Conservation (phyloP, 2,888 invertebrate species). For the Lasioglossum morio region DNA sequence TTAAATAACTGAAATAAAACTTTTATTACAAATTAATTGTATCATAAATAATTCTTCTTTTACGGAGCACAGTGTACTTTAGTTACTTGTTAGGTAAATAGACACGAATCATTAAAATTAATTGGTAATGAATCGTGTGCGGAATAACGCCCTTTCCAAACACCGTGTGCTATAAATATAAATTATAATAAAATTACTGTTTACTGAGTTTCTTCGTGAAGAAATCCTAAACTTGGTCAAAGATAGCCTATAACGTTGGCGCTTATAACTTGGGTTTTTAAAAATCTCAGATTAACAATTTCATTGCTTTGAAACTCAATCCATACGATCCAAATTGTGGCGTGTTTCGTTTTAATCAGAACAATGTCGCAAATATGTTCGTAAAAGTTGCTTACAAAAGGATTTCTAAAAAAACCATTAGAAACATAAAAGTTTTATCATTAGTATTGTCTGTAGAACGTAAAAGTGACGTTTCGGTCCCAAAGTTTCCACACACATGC, state of each 20-base stretch:
- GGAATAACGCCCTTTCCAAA: not conserved
- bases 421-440: not conserved
- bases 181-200: not conserved
- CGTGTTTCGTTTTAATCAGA: no score
- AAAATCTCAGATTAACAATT: no score
- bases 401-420: not conserved
- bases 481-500: not conserved
- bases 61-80: not conserved
- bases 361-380: no score
- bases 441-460: not conserved
- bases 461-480: not conserved
- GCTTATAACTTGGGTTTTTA: no score
- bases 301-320: no score
- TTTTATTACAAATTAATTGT: not conserved
- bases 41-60: slow-evolving; percentile 2
- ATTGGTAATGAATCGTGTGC: not conserved
- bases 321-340: no score
- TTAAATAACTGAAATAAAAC: not conserved
- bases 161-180: not conserved
- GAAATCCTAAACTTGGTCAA: not conserved
- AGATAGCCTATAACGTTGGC: not conserved
- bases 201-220: not conserved
- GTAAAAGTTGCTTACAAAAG: no score
- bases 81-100: not conserved
- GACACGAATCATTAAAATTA: not conserved